Percentiles rank a stretch among this genome's conserved stretches.
phyloP scores from a whole-genome alignment of 1,140 invertebrate genomes.

The Drosophila pallidifrons region DNA sequence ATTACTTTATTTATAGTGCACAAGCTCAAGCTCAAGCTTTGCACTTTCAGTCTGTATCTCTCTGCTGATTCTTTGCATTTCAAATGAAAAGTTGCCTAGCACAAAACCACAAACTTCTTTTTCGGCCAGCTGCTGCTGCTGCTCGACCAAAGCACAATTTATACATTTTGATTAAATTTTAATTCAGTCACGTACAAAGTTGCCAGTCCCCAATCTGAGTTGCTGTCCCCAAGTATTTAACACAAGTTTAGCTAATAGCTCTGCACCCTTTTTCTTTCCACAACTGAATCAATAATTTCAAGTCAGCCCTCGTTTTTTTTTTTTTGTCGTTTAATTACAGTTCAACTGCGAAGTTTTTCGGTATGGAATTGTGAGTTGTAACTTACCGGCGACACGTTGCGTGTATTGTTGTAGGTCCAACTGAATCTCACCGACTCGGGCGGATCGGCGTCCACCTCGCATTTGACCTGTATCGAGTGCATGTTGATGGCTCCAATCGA shows the following conservation, averaged over 20 bases:
- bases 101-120: neutral
- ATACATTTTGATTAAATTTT: slow-evolving; percentile 84
- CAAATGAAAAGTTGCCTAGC: slow-evolving; percentile 37
- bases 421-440: slow-evolving; percentile 91
- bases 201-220: slow-evolving; percentile 40
- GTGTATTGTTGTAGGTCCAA: slow-evolving; percentile 92
- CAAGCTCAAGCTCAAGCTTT: slow-evolving; percentile 42
- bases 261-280: slow-evolving; percentile 38
- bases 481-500: slow-evolving; percentile 87
- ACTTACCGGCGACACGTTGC: slow-evolving; percentile 89
- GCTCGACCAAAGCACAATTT: slow-evolving; percentile 50
- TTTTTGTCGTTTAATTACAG: slow-evolving; percentile 36
- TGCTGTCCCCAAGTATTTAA: slow-evolving; percentile 64
- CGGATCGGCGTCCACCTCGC: slow-evolving; percentile 93
- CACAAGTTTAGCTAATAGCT: slow-evolving; percentile 72
- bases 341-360: slow-evolving; percentile 5
- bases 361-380: slow-evolving; percentile 6
- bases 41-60: slow-evolving; percentile 1
- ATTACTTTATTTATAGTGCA: slow-evolving; percentile 81
- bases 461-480: slow-evolving; percentile 88
- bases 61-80: slow-evolving; percentile 51
- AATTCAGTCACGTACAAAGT: slow-evolving; percentile 79
- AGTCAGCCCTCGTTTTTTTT: neutral
- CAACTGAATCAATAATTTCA: slow-evolving; percentile 32
- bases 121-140: neutral